phyloP scores from a whole-genome alignment of 2,888 invertebrate species.

The Ischnus inquisitorius region DNA sequence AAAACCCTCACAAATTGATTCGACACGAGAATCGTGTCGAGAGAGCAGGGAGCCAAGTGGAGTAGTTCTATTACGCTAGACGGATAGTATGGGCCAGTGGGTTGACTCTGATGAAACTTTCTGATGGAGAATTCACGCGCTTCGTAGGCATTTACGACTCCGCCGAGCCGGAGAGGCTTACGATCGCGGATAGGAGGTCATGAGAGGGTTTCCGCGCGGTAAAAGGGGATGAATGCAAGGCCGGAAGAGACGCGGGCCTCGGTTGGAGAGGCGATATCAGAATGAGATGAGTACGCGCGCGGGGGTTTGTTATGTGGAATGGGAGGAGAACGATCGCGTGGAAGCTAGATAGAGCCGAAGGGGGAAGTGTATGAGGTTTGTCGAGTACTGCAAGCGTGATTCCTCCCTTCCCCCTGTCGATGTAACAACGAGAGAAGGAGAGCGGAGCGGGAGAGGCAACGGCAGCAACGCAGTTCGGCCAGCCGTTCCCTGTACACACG shows the following conservation, averaged over 20 bases:
- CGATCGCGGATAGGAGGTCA: constrained; percentile 66
- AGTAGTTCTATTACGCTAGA: neutral
- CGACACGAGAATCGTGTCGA: constrained; percentile 55
- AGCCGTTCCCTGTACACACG: constrained; percentile 33
- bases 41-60: constrained; percentile 20
- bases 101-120: constrained; percentile 45
- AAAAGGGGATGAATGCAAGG: constrained; percentile 68
- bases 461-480: constrained; percentile 26
- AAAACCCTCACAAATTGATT: constrained; percentile 49
- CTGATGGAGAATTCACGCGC: constrained; percentile 46
- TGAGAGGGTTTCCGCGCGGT: constrained; percentile 39
- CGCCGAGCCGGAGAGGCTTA: constrained; percentile 70
- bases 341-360: constrained; percentile 21
- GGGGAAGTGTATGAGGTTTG: constrained; percentile 20
- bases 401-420: neutral
- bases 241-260: constrained; percentile 61
- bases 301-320: neutral
- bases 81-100: constrained; percentile 26
- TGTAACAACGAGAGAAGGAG: constrained; percentile 38
- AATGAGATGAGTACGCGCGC: neutral
- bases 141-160: constrained; percentile 57
- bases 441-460: constrained; percentile 12
- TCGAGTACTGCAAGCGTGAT: neutral
- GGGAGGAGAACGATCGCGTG: neutral
- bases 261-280: constrained; percentile 39